Base-by-base conservation (phyloP, 2,888 invertebrate genomes). In the Phorcus lineatus region DNA sequence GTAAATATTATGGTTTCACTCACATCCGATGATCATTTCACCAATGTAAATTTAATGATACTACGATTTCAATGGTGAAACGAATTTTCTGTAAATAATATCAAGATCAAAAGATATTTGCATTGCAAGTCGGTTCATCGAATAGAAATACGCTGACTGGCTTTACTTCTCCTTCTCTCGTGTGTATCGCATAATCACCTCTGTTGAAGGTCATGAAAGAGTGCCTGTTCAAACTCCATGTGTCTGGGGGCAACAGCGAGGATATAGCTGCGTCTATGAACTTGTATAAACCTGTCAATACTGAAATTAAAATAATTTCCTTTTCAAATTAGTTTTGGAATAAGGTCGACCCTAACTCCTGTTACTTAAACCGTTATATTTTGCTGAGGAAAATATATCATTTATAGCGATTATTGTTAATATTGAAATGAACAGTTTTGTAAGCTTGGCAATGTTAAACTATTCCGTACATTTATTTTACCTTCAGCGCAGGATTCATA, bases 251-350 rank as follows among this genome's bases (percentile, higher is more conserved):
- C 81, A 16, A 66, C 24, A 16, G 74, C 77, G 31, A 83, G 62
- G 19, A 78, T 36, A 40, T 83, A 83, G 52, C 83, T 62, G 17
- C 66, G 76, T 3, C 77, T 67, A 74, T 83, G 83, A n/a, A 81
- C 74, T 24, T 80, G 76, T 11, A 77, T 77, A 77, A 83, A 83
- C 66, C 78, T 83, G 62, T 84, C 82, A 28, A 86, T 24, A 52
- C 86, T 86, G 47, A 47, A 47, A 47, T 11, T 1, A 47, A 36
- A 47, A 13, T 47, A 4, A 47, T 47, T 47, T 47, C 47, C 47
- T 47, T 6, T 47, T 7, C 36, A 36, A 36, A 6, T 36, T 3
- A 36, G 36, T 36, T 3, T 6, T 36, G 36, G 13, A 47, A 47
- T 13, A 47, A 47, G 11, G 13, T 1, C 47, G 13, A 11, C 11